Percentiles rank a stretch among this genome's conserved stretches.
These are phyloP conservation scores for Sterna hirundo DNA, from an alignment of 2,113 vertebrate genomes.

Conservation along the genomic window DNA sequence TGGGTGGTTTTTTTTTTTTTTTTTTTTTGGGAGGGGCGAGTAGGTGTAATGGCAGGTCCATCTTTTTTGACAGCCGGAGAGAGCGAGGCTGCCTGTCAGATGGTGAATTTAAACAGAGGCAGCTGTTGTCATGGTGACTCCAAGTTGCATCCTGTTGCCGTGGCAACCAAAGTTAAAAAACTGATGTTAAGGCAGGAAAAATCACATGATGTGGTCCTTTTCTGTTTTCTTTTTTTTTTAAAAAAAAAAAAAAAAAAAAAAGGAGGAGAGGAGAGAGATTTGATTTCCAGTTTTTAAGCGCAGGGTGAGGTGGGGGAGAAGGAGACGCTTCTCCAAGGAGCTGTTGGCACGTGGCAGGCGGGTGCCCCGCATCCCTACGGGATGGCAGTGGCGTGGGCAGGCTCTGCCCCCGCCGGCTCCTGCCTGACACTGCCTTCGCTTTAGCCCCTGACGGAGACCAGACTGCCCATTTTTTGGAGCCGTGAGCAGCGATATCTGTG, in stretches of 20 bases:
- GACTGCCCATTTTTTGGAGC: accelerated
- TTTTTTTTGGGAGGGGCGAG: constrained; percentile 18
- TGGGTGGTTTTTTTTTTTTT: neutral
- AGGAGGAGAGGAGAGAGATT: neutral
- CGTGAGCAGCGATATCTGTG: accelerated
- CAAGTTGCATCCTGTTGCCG: constrained; percentile 80
- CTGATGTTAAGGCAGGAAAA: constrained; percentile 74
- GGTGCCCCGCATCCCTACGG: neutral
- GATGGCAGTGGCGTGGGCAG: neutral
- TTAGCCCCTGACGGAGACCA: neutral
- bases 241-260: constrained; percentile 39
- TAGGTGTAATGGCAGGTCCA: constrained; percentile 68
- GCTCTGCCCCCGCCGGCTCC: neutral
- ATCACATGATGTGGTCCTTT: constrained; percentile 71
- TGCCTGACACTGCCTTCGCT: neutral
- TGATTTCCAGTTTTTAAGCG: neutral
- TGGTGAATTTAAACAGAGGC: constrained; percentile 82
- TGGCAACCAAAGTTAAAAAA: constrained; percentile 83
- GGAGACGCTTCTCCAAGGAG: neutral
- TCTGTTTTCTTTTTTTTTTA: constrained; percentile 75
- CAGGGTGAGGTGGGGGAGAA: constrained; percentile 14
- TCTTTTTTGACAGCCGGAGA: constrained; percentile 65
- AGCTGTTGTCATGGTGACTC: constrained; percentile 80
- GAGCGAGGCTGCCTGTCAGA: constrained; percentile 75
- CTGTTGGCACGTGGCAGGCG: constrained; percentile 6